Conservation (phyloP, 2,888 invertebrate species). For the Eupithecia subumbrata region DNA sequence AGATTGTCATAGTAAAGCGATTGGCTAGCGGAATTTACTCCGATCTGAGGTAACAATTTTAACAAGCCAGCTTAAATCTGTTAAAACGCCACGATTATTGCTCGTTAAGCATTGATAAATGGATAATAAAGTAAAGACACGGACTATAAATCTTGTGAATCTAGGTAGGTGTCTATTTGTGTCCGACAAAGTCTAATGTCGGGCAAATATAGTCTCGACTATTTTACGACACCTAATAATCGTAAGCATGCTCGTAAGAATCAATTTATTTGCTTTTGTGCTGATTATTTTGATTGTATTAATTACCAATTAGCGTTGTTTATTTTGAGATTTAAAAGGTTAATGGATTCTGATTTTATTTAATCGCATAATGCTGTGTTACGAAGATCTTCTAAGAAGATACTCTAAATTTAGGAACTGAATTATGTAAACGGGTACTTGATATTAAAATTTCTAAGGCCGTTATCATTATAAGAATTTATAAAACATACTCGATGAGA, state of each 20-base stretch:
- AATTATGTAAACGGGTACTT: background rate
- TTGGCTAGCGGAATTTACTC: too few species aligned
- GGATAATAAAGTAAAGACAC: slow-evolving; percentile 69
- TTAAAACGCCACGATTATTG: slow-evolving; percentile 68
- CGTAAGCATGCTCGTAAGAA: slow-evolving; percentile 24
- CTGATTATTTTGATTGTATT: slow-evolving; percentile 25
- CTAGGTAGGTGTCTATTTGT: slow-evolving; percentile 49
- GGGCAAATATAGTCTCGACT: slow-evolving; percentile 29
- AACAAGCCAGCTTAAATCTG: slow-evolving; percentile 63
- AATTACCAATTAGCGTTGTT: slow-evolving; percentile 21
- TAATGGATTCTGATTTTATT: slow-evolving; percentile 13
- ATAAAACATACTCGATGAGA: background rate
- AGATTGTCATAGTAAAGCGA: too few species aligned
- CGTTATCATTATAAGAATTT: background rate
- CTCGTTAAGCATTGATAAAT: slow-evolving; percentile 76
- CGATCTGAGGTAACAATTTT: slow-evolving; percentile 60
- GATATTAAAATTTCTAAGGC: too few species aligned
- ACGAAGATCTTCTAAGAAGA: background rate
- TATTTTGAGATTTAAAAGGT: slow-evolving; percentile 23
- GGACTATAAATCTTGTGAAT: slow-evolving; percentile 62
- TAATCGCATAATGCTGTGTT: background rate
- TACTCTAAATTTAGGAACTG: background rate
- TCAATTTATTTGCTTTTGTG: slow-evolving; percentile 28
- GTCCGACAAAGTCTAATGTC: slow-evolving; percentile 35
- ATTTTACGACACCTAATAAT: slow-evolving; percentile 28